Percentiles rank a stretch among this genome's conserved stretches.
Evolutionary conservation across 2,113 vertebrate genomes (phyloP).

Genomic region (Anser brachyrhynchus): DNA sequence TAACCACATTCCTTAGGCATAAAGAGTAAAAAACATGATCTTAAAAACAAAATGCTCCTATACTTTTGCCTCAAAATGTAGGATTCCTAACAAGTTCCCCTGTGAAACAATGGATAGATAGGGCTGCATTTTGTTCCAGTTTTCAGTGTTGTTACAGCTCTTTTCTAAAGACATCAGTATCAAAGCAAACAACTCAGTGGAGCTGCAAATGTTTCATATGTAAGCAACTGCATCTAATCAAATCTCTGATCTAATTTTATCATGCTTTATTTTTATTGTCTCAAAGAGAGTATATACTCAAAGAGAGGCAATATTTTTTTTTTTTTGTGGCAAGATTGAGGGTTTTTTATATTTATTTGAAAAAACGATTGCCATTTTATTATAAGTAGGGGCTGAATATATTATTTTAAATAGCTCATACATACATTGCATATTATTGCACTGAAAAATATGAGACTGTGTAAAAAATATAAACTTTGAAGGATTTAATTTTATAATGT

Average conservation of each 20-base stretch:
- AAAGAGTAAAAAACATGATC: background rate
- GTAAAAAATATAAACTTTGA: background rate
- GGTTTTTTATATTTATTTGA: background rate
- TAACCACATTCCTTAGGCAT: background rate
- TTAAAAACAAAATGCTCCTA: background rate
- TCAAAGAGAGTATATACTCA: background rate
- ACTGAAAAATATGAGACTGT: background rate
- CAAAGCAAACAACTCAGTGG: background rate
- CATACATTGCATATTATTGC: background rate
- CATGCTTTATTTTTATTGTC: background rate
- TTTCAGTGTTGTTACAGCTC: background rate
- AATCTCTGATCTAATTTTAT: background rate
- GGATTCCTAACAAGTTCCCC: background rate
- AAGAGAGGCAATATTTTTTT: background rate
- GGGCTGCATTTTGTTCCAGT: background rate
- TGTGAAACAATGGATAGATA: background rate
- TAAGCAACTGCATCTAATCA: background rate
- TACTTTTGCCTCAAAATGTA: background rate
- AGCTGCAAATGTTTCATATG: background rate
- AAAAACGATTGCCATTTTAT: background rate
- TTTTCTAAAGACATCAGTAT: background rate
- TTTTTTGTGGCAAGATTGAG: background rate
- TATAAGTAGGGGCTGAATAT: background rate
- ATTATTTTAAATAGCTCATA: background rate
- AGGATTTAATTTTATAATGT: background rate